phyloP scores from a whole-genome alignment of 2,113 vertebrate species.

The Pteronura brasiliensis region DNA sequence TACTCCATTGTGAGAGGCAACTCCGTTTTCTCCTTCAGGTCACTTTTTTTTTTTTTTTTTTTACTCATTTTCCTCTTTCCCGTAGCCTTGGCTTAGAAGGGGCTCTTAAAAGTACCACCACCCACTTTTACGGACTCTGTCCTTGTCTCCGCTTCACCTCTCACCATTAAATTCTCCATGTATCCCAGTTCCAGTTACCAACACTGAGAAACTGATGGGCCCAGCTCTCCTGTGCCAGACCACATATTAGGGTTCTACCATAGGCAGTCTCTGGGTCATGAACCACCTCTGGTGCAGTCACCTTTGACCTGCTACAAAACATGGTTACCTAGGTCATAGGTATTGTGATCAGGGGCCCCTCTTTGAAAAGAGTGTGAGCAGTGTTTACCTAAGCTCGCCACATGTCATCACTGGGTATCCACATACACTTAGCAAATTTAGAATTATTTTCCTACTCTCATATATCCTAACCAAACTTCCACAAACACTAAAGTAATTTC shows the following conservation, averaged over 20 bases:
- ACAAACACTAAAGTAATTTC: conserved; percentile 22
- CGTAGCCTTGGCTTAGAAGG: background rate
- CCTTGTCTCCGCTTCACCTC: background rate
- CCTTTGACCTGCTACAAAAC: background rate
- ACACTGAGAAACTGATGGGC: background rate
- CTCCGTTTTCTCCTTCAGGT: background rate
- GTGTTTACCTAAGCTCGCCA: background rate
- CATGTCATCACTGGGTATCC: background rate
- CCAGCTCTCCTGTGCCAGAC: background rate
- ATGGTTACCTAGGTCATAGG: background rate
- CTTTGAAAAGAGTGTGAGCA: background rate
- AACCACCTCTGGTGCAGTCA: background rate
- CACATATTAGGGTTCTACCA: background rate
- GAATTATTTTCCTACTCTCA: background rate
- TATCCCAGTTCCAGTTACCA: background rate
- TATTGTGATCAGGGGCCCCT: background rate
- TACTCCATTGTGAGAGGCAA: background rate
- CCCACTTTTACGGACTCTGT: background rate
- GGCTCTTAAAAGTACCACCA: background rate
- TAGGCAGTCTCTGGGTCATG: background rate
- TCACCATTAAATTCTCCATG: background rate
- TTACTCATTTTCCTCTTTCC: background rate
- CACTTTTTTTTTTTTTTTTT: too few relatives aligned
- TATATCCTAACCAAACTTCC: background rate
- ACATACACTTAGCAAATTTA: background rate